phyloP scores from a whole-genome alignment of 2,113 vertebrate genomes.

The Paralichthys olivaceus region DNA sequence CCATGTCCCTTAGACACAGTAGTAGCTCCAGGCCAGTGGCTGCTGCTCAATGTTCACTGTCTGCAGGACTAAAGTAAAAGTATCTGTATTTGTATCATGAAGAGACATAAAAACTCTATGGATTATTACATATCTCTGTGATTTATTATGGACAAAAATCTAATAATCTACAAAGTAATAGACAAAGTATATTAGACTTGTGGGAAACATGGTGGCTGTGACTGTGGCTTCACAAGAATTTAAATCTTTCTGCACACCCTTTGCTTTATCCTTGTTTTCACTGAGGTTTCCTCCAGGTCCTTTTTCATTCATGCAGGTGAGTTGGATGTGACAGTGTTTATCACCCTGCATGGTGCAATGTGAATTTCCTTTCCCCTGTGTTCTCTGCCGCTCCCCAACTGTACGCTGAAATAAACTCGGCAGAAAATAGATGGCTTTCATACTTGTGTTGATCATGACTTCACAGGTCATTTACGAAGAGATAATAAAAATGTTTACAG shows the following conservation, averaged over 20 bases:
- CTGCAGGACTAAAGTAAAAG: no score
- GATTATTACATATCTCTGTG: no score
- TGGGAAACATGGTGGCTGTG: background rate
- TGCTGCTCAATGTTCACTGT: no score
- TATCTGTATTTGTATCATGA: no score
- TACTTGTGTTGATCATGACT: conserved; percentile 15
- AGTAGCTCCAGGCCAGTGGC: no score
- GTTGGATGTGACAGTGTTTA: background rate
- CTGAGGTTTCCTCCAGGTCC: background rate
- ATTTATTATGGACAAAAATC: no score
- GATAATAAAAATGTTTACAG: conserved; percentile 1
- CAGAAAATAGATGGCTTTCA: background rate
- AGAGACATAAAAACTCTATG: no score
- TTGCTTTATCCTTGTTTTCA: background rate
- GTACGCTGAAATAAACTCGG: background rate
- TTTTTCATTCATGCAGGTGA: background rate
- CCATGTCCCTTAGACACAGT: no score
- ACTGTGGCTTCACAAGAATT: background rate
- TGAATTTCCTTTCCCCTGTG: conserved; percentile 1
- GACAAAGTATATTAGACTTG: background rate
- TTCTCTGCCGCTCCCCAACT: background rate
- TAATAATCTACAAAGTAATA: no score
- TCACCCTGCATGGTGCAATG: background rate
- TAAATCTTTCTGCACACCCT: background rate
- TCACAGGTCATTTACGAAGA: background rate